Percentiles rank a stretch among this genome's conserved stretches.
phyloP scores from a whole-genome alignment of 2,113 vertebrate species.

The Notarius lentiginosus region DNA sequence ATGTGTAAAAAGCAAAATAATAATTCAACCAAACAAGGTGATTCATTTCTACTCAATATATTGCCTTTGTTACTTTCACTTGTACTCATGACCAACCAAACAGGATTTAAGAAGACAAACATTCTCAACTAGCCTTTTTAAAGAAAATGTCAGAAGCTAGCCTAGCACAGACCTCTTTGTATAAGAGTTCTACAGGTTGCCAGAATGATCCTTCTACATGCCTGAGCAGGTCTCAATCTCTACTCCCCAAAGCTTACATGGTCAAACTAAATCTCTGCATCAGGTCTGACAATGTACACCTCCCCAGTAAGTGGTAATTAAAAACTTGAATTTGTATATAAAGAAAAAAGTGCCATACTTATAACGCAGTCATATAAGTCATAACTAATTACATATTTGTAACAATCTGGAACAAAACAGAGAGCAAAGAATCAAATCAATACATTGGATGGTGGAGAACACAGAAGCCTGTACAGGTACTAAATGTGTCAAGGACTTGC shows the following conservation, averaged over 20 bases:
- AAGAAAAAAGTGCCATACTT: not conserved
- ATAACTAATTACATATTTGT: not conserved
- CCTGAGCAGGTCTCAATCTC: conserved; percentile 37
- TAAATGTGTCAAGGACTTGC: not conserved
- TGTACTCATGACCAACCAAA: not conserved
- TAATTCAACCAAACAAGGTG: not conserved
- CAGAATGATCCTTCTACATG: conserved; percentile 18
- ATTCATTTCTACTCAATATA: not conserved
- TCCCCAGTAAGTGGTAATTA: not conserved
- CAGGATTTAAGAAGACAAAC: not conserved
- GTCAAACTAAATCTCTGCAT: not conserved
- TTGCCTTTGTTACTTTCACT: not conserved
- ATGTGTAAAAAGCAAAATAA: not conserved
- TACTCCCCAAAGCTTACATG: not conserved
- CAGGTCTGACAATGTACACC: not conserved
- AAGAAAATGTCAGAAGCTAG: not conserved
- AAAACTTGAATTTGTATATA: not conserved
- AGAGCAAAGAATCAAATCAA: not conserved
- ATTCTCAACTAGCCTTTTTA: not conserved
- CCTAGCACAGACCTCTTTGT: conserved; percentile 9
- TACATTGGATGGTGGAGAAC: not conserved
- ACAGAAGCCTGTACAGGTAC: not conserved
- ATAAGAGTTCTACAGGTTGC: conserved; percentile 32
- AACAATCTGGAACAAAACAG: not conserved
- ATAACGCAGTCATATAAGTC: not conserved